These are phyloP conservation scores for Philereme vetulata DNA, from an alignment of 2,888 invertebrate genomes.

Conservation along the genomic window DNA sequence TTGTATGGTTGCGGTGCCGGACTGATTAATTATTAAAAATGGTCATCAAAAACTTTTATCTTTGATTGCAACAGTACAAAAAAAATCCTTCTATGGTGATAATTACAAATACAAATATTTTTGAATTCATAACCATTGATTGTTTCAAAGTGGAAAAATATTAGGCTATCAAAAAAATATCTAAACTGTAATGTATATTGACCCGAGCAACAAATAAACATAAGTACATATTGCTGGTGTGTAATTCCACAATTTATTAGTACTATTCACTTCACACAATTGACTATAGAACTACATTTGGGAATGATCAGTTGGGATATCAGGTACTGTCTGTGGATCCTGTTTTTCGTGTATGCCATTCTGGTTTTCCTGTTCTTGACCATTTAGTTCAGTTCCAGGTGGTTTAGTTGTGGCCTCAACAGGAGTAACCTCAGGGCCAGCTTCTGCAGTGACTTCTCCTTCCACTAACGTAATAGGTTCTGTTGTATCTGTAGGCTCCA, in stretches of 20 bases:
- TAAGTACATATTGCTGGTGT: slow-evolving; percentile 10
- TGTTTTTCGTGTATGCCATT: slow-evolving; percentile 12
- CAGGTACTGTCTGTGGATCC: slow-evolving; percentile 21
- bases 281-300: slow-evolving; percentile 34
- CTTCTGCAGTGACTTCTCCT: slow-evolving; percentile 1
- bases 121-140: too few relatives aligned
- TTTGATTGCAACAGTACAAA: too few relatives aligned
- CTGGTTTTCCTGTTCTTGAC: slow-evolving; percentile 10
- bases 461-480: slow-evolving; percentile 6
- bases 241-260: slow-evolving; percentile 33
- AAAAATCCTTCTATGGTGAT: too few relatives aligned
- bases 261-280: slow-evolving; percentile 29
- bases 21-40: too few relatives aligned
- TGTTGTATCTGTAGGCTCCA: slow-evolving; percentile 38
- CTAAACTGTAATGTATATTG: too few relatives aligned
- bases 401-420: slow-evolving; percentile 27
- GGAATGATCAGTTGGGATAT: slow-evolving; percentile 43
- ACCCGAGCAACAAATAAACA: neutral
- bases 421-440: neutral
- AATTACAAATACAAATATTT: too few relatives aligned
- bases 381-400: slow-evolving; percentile 13
- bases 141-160: too few relatives aligned
- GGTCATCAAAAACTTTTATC: too few relatives aligned
- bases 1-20: too few relatives aligned
- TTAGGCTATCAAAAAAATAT: too few relatives aligned